Base-by-base conservation (phyloP, 2,797 vertebrate genomes). In the Lindbergichthys nudifrons region DNA sequence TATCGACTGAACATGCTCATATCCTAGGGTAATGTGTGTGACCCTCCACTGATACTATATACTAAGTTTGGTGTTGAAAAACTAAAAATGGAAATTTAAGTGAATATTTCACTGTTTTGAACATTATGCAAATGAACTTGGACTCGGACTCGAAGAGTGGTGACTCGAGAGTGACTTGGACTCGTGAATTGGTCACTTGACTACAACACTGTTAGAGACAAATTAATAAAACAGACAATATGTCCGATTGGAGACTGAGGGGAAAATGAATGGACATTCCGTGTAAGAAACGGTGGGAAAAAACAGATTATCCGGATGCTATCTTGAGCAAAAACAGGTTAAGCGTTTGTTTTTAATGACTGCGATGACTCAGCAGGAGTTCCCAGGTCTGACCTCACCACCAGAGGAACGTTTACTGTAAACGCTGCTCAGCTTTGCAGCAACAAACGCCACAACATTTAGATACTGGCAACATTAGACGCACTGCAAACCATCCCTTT, bases 341-440 rank as follows among this genome's bases (percentile, higher is more conserved):
- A 45, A 50, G 13, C 14, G 0, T 41, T 64, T 56, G 23, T 67
- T 47, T 47, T 15, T 4, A 43, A 36, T 2, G 15, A 12, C 7
- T 21, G 10, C 3, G 23, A 54, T 19, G 19, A 72, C 43, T 80
- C 79, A 73, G 65, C 77, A 26, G 48, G 58, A 26, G 45, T 79
- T 62, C 65, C 15, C 73, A 19, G 23, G 19, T 32, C 41, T 9
- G 1, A 18, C n/a, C 12, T 57, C 45, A 8, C 41, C 63, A 51
- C 48, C 48, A 51, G 18, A 54, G 19, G 6, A 48, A 8, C 19
- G 63, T 77, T 84, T 72, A 83, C 68, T 73, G 84, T 76, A 75
- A 81, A 81, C 46, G 4, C 53, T 3, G 36, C 16, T 12, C 6
- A 54, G 69, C n/a, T 54, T 54, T 54, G 19, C 65, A 68, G 19